Conservation (phyloP, 2,888 invertebrate genomes). For the Suillia variegata region DNA sequence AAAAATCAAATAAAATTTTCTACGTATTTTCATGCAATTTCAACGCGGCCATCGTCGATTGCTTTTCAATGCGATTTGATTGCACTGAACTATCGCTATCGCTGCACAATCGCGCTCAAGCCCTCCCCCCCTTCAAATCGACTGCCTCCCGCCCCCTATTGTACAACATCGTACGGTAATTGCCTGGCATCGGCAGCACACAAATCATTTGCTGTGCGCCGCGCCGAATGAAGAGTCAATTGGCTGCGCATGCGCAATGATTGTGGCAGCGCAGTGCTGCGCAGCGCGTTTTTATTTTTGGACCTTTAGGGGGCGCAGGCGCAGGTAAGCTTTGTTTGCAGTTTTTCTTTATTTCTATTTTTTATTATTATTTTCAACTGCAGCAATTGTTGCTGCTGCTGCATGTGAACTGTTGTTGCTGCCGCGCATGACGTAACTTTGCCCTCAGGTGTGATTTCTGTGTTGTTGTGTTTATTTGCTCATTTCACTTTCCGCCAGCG, state of each 20-base stretch:
- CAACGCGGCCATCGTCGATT: slow-evolving; percentile 20
- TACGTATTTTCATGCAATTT: slow-evolving; percentile 21
- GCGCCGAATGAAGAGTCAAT: slow-evolving; percentile 16
- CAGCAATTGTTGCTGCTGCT: neutral
- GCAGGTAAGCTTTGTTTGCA: neutral
- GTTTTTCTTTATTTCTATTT: too few species aligned
- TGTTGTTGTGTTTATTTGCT: slow-evolving; percentile 11
- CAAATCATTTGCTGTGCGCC: slow-evolving; percentile 3
- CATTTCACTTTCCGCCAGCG: slow-evolving; percentile 22
- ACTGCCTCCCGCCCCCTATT: neutral
- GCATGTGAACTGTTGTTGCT: neutral
- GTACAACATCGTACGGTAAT: neutral
- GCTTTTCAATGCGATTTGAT: slow-evolving; percentile 7
- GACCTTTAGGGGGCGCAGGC: neutral
- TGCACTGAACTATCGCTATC: neutral
- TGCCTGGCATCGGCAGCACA: slow-evolving; percentile 8
- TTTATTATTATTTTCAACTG: neutral
- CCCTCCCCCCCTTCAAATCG: neutral
- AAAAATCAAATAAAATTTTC: too few species aligned
- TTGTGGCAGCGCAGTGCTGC: neutral
- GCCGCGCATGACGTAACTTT: slow-evolving; percentile 23
- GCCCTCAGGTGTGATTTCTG: slow-evolving; percentile 25
- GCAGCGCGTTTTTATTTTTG: neutral
- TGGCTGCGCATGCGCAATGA: slow-evolving; percentile 18
- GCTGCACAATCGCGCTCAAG: neutral